Percentiles rank a stretch among this genome's conserved stretches.
Conservation (phyloP, 2,888 invertebrate species). For the Lysandra bellargus region DNA sequence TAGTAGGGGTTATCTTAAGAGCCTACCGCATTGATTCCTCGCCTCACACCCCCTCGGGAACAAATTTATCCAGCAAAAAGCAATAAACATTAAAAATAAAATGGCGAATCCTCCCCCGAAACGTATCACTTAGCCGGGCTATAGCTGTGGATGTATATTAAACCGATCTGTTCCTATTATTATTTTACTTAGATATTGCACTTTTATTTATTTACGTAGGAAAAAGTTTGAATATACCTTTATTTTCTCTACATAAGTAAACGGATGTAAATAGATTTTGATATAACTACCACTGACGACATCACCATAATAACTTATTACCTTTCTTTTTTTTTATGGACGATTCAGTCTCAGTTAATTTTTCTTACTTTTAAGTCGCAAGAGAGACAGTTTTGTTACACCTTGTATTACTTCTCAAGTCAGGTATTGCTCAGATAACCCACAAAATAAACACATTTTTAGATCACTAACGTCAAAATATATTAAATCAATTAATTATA, state of each 20-base stretch:
- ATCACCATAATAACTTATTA: too few species aligned
- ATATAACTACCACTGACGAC: too few species aligned
- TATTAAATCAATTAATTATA: constrained; percentile 18
- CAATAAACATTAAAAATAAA: constrained; percentile 79
- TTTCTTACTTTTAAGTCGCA: too few species aligned
- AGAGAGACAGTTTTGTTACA: too few species aligned
- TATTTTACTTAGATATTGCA: background rate
- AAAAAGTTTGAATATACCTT: background rate
- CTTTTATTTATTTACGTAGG: background rate
- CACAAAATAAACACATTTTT: too few species aligned
- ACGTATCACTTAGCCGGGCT: constrained; percentile 45
- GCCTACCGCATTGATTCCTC: constrained; percentile 74
- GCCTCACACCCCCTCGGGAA: constrained; percentile 64
- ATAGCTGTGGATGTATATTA: constrained; percentile 35
- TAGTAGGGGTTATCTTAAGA: constrained; percentile 53
- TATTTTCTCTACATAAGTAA: too few species aligned
- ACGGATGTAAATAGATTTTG: too few species aligned
- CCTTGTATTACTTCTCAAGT: too few species aligned
- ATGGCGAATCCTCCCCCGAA: constrained; percentile 64
- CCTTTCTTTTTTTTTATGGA: too few species aligned
- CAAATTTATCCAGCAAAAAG: constrained; percentile 70
- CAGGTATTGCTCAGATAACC: too few species aligned
- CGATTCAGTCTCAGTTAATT: too few species aligned
- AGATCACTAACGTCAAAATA: background rate
- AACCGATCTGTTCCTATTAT: constrained; percentile 35